These are phyloP conservation scores for Gonocerus acuteangulatus DNA, from an alignment of 2,888 invertebrate species.

Conservation along the genomic window DNA sequence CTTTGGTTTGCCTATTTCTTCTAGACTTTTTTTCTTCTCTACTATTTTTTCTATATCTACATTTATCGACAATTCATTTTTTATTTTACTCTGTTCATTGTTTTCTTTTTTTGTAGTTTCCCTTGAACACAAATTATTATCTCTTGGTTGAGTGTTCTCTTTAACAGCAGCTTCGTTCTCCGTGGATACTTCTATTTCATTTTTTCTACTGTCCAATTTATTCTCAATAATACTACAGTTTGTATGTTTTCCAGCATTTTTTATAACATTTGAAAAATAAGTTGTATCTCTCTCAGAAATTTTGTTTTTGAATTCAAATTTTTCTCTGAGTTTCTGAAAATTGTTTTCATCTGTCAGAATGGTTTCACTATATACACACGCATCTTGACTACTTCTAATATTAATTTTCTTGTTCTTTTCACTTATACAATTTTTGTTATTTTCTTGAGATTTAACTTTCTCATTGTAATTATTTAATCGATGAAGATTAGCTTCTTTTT, in stretches of 20 bases:
- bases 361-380: not conserved
- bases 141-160: too few relatives aligned
- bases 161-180: too few relatives aligned
- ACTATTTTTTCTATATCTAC: not conserved
- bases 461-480: not conserved
- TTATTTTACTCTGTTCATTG: not conserved
- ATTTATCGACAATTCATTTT: not conserved
- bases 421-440: too few relatives aligned
- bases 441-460: too few relatives aligned
- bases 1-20: not conserved
- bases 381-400: not conserved
- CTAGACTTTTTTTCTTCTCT: too few relatives aligned
- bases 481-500: not conserved
- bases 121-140: too few relatives aligned
- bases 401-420: too few relatives aligned
- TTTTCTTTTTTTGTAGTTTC: not conserved
- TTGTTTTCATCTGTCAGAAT: not conserved
- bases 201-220: not conserved
- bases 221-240: not conserved
- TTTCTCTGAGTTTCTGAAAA: conserved; percentile 2
- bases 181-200: too few relatives aligned
- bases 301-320: not conserved
- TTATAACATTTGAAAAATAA: not conserved
- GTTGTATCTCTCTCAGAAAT: not conserved
- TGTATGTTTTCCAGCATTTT: not conserved